Evolutionary conservation across 2,888 invertebrate genomes (phyloP).

Genomic region (Drosophila cracens): DNA sequence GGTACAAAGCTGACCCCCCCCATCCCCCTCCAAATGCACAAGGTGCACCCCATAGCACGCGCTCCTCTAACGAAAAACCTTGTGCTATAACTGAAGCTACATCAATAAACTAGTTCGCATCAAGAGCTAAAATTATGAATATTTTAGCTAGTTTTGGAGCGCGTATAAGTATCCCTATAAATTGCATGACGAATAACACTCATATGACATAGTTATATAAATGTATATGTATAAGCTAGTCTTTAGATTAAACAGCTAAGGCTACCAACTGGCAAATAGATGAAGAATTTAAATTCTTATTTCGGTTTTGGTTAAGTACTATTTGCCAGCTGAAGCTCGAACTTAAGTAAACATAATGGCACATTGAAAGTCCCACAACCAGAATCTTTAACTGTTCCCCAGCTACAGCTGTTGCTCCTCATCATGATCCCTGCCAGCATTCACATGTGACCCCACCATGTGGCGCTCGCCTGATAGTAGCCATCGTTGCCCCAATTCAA

Average conservation of each 20-base stretch:
- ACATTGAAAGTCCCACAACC: slow-evolving; percentile 76
- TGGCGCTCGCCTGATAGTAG: slow-evolving; percentile 66
- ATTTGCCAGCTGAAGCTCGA: slow-evolving; percentile 21
- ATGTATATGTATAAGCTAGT: slow-evolving; percentile 18
- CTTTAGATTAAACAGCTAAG: slow-evolving; percentile 24
- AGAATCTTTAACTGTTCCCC: slow-evolving; percentile 35
- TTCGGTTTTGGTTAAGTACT: not conserved
- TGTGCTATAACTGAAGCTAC: not conserved
- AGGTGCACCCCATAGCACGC: not conserved
- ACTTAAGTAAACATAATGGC: slow-evolving; percentile 75
- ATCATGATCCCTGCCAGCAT: not conserved
- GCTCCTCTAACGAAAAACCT: not conserved
- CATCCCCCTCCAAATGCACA: not conserved
- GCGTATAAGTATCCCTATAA: not conserved
- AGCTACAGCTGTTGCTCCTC: not conserved
- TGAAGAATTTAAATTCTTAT: not conserved
- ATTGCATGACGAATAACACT: slow-evolving; percentile 15
- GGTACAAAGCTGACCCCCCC: slow-evolving; percentile 31
- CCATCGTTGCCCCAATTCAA: slow-evolving; percentile 68
- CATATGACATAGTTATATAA: slow-evolving; percentile 3
- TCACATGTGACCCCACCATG: slow-evolving; percentile 74
- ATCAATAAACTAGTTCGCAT: not conserved
- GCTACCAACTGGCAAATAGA: slow-evolving; percentile 4
- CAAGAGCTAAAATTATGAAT: not conserved
- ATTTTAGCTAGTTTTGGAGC: slow-evolving; percentile 2